phyloP scores from a whole-genome alignment of 1,140 invertebrate genomes.

The Lepidurus packardi region DNA sequence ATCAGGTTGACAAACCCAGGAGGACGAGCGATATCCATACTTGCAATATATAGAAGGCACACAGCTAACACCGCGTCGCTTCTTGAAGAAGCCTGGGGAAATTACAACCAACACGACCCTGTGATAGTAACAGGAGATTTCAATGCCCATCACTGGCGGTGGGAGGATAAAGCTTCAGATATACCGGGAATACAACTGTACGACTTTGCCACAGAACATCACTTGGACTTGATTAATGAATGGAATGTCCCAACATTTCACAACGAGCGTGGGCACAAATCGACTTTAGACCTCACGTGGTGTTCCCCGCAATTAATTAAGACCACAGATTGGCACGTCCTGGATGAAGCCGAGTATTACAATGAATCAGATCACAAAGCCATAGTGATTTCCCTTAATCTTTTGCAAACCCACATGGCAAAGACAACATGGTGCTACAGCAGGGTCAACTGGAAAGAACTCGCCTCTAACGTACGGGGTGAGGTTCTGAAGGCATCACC shows the following conservation, averaged over 20 bases:
- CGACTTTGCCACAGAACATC: slow-evolving; percentile 25
- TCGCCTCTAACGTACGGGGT: neutral
- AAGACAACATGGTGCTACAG: neutral
- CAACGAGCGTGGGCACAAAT: slow-evolving; percentile 24
- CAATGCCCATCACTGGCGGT: slow-evolving; percentile 11
- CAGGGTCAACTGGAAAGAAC: neutral
- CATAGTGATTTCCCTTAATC: neutral
- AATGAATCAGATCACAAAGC: slow-evolving; percentile 23
- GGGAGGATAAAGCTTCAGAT: neutral
- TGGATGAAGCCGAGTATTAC: neutral
- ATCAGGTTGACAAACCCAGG: neutral
- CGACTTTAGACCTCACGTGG: slow-evolving; percentile 22
- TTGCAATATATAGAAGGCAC: neutral
- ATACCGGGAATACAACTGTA: neutral
- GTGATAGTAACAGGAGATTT: slow-evolving; percentile 23
- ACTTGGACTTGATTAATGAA: neutral
- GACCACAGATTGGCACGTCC: neutral
- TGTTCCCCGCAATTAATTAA: neutral
- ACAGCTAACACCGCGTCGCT: neutral
- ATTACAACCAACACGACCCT: neutral
- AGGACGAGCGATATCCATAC: neutral
- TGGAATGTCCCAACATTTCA: slow-evolving; percentile 17
- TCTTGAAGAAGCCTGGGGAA: neutral
- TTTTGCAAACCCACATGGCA: neutral
- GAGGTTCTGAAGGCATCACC: neutral